Evolutionary conservation across 1,140 invertebrate species (phyloP), one percentile per base, ranked within the genome.

Genomic region (Notospermus geniculatus): DNA sequence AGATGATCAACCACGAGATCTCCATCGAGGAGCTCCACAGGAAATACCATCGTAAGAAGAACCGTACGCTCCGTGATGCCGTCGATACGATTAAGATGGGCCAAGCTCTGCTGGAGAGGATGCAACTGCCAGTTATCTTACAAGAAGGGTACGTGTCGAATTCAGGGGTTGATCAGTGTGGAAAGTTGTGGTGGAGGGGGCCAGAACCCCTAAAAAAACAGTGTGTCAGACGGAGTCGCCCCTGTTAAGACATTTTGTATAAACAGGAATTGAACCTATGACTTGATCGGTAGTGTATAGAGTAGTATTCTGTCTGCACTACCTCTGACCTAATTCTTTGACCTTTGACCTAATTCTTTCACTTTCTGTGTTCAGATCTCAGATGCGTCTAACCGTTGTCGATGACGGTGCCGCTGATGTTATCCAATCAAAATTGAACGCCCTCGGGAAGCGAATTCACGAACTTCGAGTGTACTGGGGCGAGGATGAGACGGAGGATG

Each of bases 1-100:
- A 89, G 57, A 89, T 89, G 82, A 85, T 90, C 11, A 82, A 89
- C 22, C 78, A 90, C 15, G 89, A 89, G 17, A 79, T 87, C 52
- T 81, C 90, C 30, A 79, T 90, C 4, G 86, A 86, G 71, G 86
- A 87, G 13, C 82, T 89, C 41, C 78, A 90, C 19, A 84, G 85
- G 63, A 88, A 90, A 65, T 69, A 73, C 58, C 30, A 60, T 2
- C 53, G 64, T 7, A 55, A 66, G 22, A 72, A 72, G 60, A 52
- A 67, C 9, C 62, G 72, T 13, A 55, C 74, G 19, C 63, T 69
- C 43, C 63, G 67, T 15, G 74, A 79, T 46, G 66, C 66, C 54
- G 54, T 69, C 22, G 71, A 77, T 9, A 71, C 73, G 9, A 46
- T 52, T 4, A 59, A 71, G 36, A 77, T 75, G 69, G 77, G 76